phyloP scores from a whole-genome alignment of 1,140 invertebrate genomes.

The Drosophila varians region DNA sequence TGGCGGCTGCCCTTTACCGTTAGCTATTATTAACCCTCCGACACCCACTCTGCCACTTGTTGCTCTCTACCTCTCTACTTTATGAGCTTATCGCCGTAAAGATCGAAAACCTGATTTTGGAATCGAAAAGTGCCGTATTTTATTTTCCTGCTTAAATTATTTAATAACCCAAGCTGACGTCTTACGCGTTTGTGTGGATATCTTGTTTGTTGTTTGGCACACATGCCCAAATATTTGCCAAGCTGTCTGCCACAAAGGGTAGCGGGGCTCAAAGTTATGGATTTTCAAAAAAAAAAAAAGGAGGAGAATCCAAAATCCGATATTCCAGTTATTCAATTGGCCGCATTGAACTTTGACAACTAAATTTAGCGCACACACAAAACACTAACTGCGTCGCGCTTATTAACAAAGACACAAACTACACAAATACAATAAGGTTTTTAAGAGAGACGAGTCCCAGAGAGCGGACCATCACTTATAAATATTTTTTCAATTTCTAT shows the following conservation, averaged over 20 bases:
- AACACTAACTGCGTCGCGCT: conserved; percentile 67
- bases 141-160: conserved; percentile 46
- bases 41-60: background rate
- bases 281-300: conserved; percentile 24
- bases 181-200: conserved; percentile 28
- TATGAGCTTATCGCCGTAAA: conserved; percentile 29
- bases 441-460: conserved; percentile 2
- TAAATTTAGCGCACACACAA: conserved; percentile 64
- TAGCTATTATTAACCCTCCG: conserved; percentile 43
- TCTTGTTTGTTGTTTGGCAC: conserved; percentile 34
- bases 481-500: conserved; percentile 44
- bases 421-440: conserved; percentile 28
- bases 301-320: conserved; percentile 30
- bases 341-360: conserved; percentile 68
- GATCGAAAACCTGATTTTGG: conserved; percentile 69
- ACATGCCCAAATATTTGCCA: conserved; percentile 38
- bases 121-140: conserved; percentile 29
- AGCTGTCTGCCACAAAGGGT: conserved; percentile 8
- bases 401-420: conserved; percentile 64
- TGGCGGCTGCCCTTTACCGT: conserved; percentile 48
- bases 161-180: conserved; percentile 34
- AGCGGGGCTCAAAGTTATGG: conserved; percentile 9
- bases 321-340: conserved; percentile 39
- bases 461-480: conserved; percentile 31
- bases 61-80: background rate